These are phyloP conservation scores for Hyperoodon ampullatus DNA, from an alignment of 2,113 vertebrate genomes.

Conservation along the genomic window DNA sequence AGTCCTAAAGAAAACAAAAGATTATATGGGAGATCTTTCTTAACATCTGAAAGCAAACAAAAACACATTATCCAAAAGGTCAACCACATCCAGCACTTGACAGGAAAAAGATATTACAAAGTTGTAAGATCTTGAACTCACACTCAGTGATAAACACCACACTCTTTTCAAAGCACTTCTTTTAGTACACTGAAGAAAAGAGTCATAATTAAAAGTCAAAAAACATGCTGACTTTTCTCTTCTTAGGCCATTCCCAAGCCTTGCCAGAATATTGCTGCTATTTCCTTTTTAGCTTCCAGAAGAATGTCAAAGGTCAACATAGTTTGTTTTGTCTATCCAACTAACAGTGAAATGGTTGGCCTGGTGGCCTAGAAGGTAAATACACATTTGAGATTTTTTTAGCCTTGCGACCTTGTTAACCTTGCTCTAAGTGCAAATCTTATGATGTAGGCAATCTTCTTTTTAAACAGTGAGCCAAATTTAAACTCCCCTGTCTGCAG, in stretches of 20 bases:
- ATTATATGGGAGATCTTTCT: constrained; percentile 44
- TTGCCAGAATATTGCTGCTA: constrained; percentile 25
- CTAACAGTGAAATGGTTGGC: background rate
- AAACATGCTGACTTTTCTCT: constrained; percentile 19
- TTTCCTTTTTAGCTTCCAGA: constrained; percentile 54
- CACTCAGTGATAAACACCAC: background rate
- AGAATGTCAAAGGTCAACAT: constrained; percentile 37
- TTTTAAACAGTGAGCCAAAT: constrained; percentile 11
- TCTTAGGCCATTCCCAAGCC: background rate
- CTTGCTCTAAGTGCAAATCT: background rate
- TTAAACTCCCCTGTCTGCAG: background rate
- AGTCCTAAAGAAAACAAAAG: constrained; percentile 63
- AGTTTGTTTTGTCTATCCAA: constrained; percentile 2
- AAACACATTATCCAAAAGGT: constrained; percentile 66
- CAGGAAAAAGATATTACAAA: constrained; percentile 55
- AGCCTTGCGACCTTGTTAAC: background rate
- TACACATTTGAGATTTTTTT: background rate
- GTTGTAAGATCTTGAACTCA: constrained; percentile 33
- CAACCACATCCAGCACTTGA: constrained; percentile 41
- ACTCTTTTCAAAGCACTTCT: constrained; percentile 19
- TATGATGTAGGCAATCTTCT: background rate
- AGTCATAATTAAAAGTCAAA: constrained; percentile 23
- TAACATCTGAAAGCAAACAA: constrained; percentile 68
- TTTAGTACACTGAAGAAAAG: background rate
- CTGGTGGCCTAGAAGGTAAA: background rate